Base-by-base conservation (phyloP, 1,140 invertebrate genomes). In the Helicoverpa zea region DNA sequence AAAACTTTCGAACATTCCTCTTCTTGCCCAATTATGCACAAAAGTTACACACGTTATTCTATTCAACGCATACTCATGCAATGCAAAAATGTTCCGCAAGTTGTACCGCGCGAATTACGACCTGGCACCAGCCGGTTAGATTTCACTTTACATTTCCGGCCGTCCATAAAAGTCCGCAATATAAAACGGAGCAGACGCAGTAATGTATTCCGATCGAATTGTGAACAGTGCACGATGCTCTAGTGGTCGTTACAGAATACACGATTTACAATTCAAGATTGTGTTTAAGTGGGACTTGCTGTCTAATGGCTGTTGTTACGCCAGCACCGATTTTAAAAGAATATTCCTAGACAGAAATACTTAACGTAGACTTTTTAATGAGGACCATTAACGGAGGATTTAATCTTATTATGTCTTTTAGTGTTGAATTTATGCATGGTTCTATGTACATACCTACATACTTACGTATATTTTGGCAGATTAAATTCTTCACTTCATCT, bases 191-290 rank as follows among this genome's bases (percentile, higher is more conserved):
- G 43, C 49, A 72, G 76, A 63, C 58, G 56, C 75, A 58, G 81
- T 82, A 79, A 82, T 79, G 75, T 82, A 82, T 82, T 82, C 81
- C 79, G 70, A 82, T 64, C 64, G 61, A 81, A 66, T 66, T 81
- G 72, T 61, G 79, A 64, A 75, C 61, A 68, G 51, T 78, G 75
- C 76, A 79, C 76, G 59, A 58, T 70, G 52, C 52, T 66, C 49
- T 64, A 79, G 63, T 79, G 76, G 64, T 79, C 76, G 64, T 79
- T 79, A 79, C 64, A 30, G 14, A 52, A 79, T 54, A 70, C 10
- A 64, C 61, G 76, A 79, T 79, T 79, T 79, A 79, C 76, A 79
- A 79, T 79, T 79, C 76, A 79, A 79, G 76, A 79, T 77, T 77
- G 49, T 64, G 29, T 79, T 79, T 79, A 79, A 79, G 64, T 79